Evolutionary conservation across 1,140 invertebrate species (phyloP).

Genomic region (Mycetomoellerius zeteki): DNA sequence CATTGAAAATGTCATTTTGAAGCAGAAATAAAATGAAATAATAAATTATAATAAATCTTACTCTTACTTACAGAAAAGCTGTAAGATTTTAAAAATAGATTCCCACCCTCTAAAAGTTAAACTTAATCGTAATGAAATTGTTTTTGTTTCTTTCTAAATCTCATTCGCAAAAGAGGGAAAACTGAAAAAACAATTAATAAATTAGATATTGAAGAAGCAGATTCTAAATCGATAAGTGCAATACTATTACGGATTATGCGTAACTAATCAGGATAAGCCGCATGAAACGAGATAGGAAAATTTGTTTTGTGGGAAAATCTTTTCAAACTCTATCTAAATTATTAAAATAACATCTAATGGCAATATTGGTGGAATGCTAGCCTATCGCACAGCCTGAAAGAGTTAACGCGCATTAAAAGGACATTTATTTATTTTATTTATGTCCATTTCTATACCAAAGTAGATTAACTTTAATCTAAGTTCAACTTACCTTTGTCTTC

Average conservation of each 20-base stretch:
- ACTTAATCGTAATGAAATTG: neutral
- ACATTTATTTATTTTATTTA: neutral
- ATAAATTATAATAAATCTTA: neutral
- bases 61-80: no score
- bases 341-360: neutral
- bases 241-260: neutral
- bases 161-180: neutral
- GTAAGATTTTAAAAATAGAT: no score
- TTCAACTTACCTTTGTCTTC: no score
- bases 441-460: no score
- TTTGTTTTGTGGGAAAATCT: neutral
- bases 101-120: neutral
- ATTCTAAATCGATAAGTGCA: neutral
- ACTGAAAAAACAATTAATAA: neutral
- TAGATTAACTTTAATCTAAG: no score
- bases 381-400: neutral
- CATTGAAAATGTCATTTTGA: no score
- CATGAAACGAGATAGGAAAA: neutral
- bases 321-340: neutral
- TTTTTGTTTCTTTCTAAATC: neutral
- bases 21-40: no score
- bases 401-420: slow-evolving; percentile 1
- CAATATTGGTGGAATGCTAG: neutral
- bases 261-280: neutral
- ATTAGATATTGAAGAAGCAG: neutral